phyloP scores from a whole-genome alignment of 2,113 vertebrate species.

The Cyanoderma ruficeps region DNA sequence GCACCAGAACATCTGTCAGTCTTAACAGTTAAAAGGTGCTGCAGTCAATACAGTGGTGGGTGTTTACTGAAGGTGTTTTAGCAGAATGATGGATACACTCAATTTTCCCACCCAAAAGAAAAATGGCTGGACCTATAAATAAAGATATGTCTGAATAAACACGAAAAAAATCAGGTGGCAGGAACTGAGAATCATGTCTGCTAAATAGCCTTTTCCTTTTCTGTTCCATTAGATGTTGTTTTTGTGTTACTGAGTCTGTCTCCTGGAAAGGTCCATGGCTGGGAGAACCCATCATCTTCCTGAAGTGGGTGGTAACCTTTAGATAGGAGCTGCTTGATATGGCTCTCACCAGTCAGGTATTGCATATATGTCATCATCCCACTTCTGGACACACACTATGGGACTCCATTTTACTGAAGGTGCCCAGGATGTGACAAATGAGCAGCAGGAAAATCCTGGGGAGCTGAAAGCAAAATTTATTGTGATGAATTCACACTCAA shows the following conservation, averaged over 20 bases:
- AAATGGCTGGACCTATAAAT: background rate
- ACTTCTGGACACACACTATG: background rate
- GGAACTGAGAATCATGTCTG: background rate
- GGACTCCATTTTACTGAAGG: background rate
- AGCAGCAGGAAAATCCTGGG: background rate
- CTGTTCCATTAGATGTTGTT: background rate
- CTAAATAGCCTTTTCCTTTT: background rate
- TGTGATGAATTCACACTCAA: background rate
- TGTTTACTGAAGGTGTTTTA: background rate
- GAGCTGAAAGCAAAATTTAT: slow-evolving; percentile 1
- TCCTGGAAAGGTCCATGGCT: background rate
- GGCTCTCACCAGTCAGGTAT: background rate
- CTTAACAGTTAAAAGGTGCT: background rate
- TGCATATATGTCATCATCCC: background rate
- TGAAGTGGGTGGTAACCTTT: background rate
- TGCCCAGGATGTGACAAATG: background rate
- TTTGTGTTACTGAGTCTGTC: background rate
- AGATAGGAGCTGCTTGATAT: background rate
- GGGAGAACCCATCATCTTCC: background rate
- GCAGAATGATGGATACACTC: background rate
- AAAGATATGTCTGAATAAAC: background rate
- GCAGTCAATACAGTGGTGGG: background rate
- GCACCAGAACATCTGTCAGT: background rate
- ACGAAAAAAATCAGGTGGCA: background rate
- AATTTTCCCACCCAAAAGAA: background rate